Evolutionary conservation across 2,113 vertebrate genomes (phyloP).

Genomic region (Tachuris rubrigastra): DNA sequence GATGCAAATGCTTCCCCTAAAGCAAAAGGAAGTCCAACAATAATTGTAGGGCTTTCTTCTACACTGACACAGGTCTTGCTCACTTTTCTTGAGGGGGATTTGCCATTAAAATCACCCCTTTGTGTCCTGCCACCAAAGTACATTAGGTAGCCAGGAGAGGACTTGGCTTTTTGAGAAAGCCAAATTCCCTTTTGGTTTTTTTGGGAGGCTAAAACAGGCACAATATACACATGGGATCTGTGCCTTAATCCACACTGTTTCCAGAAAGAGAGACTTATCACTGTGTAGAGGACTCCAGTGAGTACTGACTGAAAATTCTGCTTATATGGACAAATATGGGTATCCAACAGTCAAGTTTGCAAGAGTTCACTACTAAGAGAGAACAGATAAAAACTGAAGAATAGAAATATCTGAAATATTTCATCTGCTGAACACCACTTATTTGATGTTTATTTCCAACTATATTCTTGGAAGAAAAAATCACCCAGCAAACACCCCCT

Average conservation of each 20-base stretch:
- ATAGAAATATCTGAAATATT: background rate
- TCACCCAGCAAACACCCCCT: background rate
- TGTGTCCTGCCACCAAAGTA: background rate
- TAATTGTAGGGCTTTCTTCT: background rate
- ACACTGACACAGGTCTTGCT: background rate
- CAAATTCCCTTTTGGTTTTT: background rate
- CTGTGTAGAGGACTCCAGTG: background rate
- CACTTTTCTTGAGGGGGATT: background rate
- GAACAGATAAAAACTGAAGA: background rate
- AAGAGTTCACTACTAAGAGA: background rate
- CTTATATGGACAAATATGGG: background rate
- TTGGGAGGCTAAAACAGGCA: background rate
- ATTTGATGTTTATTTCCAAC: background rate
- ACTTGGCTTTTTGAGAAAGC: background rate
- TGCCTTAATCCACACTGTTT: background rate
- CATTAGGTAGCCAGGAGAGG: background rate
- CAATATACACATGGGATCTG: background rate
- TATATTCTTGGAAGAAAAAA: background rate
- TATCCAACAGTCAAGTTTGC: background rate
- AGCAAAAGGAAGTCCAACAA: background rate
- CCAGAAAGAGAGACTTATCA: background rate
- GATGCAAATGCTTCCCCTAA: constrained; percentile 2
- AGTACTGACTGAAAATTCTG: background rate
- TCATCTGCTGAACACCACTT: background rate
- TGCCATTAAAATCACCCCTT: background rate